Evolutionary conservation across 1,140 invertebrate species (phyloP).

Genomic region (Listronotus bonariensis): DNA sequence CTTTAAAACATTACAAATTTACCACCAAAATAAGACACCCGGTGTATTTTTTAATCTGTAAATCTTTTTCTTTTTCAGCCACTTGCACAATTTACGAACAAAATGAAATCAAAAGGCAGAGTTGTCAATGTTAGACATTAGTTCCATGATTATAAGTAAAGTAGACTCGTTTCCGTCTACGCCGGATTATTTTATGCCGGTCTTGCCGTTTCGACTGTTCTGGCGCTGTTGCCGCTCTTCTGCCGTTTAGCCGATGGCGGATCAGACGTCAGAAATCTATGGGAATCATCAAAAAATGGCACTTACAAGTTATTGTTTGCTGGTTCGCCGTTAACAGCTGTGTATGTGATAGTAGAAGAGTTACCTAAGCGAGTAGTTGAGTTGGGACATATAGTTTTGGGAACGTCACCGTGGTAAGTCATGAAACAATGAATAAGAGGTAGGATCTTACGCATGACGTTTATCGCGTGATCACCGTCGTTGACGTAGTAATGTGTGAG

Average conservation of each 20-base stretch:
- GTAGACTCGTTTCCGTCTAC: slow-evolving; percentile 84
- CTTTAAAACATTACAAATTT: no score
- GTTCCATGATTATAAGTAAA: slow-evolving; percentile 86
- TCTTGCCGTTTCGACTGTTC: slow-evolving; percentile 61
- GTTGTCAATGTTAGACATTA: slow-evolving; percentile 90
- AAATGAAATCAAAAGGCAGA: slow-evolving; percentile 89
- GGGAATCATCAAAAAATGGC: slow-evolving; percentile 24
- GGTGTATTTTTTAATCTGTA: no score
- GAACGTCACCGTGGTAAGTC: slow-evolving; percentile 22
- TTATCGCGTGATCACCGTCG: neutral
- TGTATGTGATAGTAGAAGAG: slow-evolving; percentile 16
- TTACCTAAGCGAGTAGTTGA: slow-evolving; percentile 13
- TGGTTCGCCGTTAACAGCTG: slow-evolving; percentile 9
- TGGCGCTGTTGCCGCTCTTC: slow-evolving; percentile 61
- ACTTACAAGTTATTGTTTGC: slow-evolving; percentile 9
- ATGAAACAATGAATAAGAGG: no score
- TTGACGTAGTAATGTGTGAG: no score
- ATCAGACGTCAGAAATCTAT: slow-evolving; percentile 13
- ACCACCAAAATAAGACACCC: no score
- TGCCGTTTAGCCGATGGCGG: slow-evolving; percentile 25
- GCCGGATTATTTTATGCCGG: slow-evolving; percentile 80
- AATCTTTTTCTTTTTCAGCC: slow-evolving; percentile 67
- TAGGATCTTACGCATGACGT: no score
- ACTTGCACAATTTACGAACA: slow-evolving; percentile 94
- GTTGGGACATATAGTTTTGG: slow-evolving; percentile 18